These are phyloP conservation scores for Onychostruthus taczanowskii DNA, from an alignment of 2,113 vertebrate genomes.

Conservation along the genomic window DNA sequence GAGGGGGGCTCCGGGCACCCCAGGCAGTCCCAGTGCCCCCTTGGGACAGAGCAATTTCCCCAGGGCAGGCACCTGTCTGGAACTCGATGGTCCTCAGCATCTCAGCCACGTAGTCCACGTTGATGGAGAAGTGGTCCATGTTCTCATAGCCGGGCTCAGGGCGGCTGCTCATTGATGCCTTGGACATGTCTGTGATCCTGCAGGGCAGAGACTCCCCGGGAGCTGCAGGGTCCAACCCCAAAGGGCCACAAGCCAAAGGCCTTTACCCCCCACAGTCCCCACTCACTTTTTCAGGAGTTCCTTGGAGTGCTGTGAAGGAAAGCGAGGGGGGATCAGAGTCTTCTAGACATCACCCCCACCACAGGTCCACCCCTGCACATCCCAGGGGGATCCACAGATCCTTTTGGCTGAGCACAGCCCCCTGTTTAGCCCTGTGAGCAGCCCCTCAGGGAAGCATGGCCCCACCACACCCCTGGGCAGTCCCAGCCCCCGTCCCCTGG, in stretches of 20 bases:
- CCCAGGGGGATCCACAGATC: neutral
- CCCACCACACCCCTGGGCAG: neutral
- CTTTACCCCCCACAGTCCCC: no score
- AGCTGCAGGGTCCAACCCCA: neutral
- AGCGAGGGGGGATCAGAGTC: neutral
- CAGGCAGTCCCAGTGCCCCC: fast-evolving
- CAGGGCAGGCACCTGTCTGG: slow-evolving; percentile 63
- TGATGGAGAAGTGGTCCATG: slow-evolving; percentile 84
- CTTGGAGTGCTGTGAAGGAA: slow-evolving; percentile 79
- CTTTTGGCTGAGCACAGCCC: neutral
- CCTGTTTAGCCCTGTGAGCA: neutral
- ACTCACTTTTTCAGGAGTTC: slow-evolving; percentile 90
- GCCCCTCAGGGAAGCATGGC: fast-evolving
- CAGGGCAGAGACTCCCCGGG: neutral
- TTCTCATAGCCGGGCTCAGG: slow-evolving; percentile 81
- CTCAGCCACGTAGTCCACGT: slow-evolving; percentile 75
- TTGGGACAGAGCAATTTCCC: fast-evolving
- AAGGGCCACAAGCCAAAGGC: neutral
- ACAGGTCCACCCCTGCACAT: neutral
- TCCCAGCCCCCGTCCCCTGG: neutral
- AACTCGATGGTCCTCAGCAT: slow-evolving; percentile 86
- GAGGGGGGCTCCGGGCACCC: neutral
- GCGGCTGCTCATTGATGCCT: slow-evolving; percentile 74
- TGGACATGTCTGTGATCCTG: slow-evolving; percentile 82
- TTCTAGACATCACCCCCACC: neutral